Base-by-base conservation (phyloP, 2,888 invertebrate genomes). In the Coelinius sp. region DNA sequence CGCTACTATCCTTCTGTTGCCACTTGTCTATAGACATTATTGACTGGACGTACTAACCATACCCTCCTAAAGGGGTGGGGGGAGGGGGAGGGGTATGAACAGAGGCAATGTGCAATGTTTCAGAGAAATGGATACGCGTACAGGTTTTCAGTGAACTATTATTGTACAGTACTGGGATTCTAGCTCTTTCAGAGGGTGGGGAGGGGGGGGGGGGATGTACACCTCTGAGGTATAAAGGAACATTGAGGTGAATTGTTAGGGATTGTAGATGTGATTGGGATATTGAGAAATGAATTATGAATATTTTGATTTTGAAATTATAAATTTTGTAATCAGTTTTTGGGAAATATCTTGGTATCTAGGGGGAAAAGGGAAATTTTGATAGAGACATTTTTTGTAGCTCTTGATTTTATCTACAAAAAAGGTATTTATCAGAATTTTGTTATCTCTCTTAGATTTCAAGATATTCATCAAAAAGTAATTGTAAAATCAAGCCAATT, bases 1-100 rank as follows among this genome's bases (percentile, higher is more conserved):
- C 69, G 71, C 67, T 25, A 49, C 65, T 70, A 70, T 73, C 25
- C 31, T 56, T 56, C 56, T 56, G 56, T 56, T 56, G 56, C 27
- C 56, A 56, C 56, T 56, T 25, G 56, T 56, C 56, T 56, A 35
- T 35, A 31, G 31, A 59, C 35, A 59, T 59, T 17, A 59, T 59
- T 31, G 35, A 35, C 31, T 49, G 2, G 7, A 0, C 17, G 17
- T 17, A 27, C 17, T 17, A 1, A 59, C 31, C 10, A 20, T 7
- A 2, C 1, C 17, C 5, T 12, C 35, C 31, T 20, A 25, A 10
- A 8, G 53, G 53, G 53, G 52, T 8, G 24, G 49, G 20, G 14
- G 20, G 20, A 10, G 12, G 41, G 41, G 12, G 14, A n/a, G 44
- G n/a, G 44, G 44, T 6, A 44, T n/a, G 5, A n/a, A 44, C 44